Conservation (phyloP, 64 coral and sea anemone species). For the Dendrophyllia cribrosa region DNA sequence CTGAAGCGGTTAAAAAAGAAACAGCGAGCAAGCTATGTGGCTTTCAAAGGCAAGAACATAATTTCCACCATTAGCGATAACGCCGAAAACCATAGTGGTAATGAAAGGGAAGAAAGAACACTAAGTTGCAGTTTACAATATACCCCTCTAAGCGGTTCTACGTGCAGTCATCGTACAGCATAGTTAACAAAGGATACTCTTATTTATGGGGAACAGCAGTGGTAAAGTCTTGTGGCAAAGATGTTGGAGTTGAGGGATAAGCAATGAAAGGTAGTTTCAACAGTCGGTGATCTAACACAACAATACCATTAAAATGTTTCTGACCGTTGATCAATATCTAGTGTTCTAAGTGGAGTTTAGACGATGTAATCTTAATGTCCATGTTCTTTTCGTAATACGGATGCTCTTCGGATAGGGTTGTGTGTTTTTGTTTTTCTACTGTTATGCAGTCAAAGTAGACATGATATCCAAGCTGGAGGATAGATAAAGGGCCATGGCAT, state of each 20-base stretch:
- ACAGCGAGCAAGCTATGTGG: not conserved
- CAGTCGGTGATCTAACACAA: too few species aligned
- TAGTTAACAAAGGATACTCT: too few species aligned
- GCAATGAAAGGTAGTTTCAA: too few species aligned
- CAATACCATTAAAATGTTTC: too few species aligned
- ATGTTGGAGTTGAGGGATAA: too few species aligned
- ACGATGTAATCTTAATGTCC: not conserved
- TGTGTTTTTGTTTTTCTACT: slow-evolving; percentile 10
- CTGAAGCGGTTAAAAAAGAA: not conserved
- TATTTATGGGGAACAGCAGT: too few species aligned
- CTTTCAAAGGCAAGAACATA: not conserved
- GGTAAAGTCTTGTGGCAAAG: too few species aligned
- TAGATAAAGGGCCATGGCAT: not conserved
- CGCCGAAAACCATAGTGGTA: not conserved
- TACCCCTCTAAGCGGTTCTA: too few species aligned
- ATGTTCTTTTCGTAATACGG: not conserved
- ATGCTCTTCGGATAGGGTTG: not conserved
- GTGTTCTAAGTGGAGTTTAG: too few species aligned
- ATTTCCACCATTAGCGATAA: not conserved
- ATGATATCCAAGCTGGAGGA: not conserved
- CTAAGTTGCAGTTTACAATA: not conserved
- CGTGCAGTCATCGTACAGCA: too few species aligned
- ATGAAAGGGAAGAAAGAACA: not conserved
- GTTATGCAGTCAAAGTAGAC: slow-evolving; percentile 16
- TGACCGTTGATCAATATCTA: too few species aligned